Conservation (phyloP, 2,888 invertebrate genomes). For the Calameuta pallipes region DNA sequence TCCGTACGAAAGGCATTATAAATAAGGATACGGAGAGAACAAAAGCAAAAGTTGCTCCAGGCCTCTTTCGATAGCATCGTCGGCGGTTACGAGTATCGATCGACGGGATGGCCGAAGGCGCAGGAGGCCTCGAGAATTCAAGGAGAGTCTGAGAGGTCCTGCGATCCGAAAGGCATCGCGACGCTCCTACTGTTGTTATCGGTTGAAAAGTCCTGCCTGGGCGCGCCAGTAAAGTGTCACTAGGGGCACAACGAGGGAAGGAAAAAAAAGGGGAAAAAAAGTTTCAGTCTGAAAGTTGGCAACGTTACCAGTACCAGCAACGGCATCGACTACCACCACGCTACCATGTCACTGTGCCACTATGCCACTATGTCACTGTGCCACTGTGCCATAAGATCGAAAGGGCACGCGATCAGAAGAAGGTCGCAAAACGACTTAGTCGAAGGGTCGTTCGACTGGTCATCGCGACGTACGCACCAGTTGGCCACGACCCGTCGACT, state of each 20-base stretch:
- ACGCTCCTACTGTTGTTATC: not conserved
- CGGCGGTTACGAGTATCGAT: too few species aligned
- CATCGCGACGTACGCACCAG: not conserved
- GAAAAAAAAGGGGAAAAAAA: not conserved
- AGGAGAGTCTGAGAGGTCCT: not conserved
- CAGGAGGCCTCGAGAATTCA: not conserved
- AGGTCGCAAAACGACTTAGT: not conserved
- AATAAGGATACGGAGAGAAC: too few species aligned
- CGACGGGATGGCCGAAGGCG: not conserved
- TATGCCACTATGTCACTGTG: too few species aligned
- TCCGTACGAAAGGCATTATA: too few species aligned
- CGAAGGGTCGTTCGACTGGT: not conserved
- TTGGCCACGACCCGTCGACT: not conserved
- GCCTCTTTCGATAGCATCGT: too few species aligned
- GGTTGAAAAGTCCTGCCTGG: too few species aligned
- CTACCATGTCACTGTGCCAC: too few species aligned
- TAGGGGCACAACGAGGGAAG: not conserved
- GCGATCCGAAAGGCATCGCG: slow-evolving; percentile 1
- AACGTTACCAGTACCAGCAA: too few species aligned
- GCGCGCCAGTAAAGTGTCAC: too few species aligned
- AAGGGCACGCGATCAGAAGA: not conserved
- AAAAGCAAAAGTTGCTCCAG: too few species aligned
- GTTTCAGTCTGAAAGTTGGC: not conserved
- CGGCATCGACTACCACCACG: too few species aligned
- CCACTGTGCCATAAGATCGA: not conserved